A percentile compares a stretch with the other conserved stretches of the same genome.
Evolutionary conservation across 2,888 invertebrate genomes (phyloP).

Genomic region (Corbicula japonica): DNA sequence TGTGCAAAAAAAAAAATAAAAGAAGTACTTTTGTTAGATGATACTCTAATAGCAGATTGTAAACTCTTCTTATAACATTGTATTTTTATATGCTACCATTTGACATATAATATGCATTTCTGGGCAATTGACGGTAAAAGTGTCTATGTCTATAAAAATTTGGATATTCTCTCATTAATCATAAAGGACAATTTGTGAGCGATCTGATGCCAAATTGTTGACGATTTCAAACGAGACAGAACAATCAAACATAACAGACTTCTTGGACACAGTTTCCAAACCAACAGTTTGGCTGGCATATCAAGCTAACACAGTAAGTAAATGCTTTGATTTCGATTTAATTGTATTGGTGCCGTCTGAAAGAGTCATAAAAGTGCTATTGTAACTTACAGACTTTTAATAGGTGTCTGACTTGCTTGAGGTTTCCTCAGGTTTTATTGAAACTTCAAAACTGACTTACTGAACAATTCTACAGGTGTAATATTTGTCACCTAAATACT

Average conservation of each 20-base stretch:
- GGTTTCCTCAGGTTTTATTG: too few relatives aligned
- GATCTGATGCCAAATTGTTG: constrained; percentile 23
- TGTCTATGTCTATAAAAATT: neutral
- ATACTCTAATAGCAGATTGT: too few relatives aligned
- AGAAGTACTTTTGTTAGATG: too few relatives aligned
- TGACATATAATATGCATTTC: too few relatives aligned
- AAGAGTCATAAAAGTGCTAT: too few relatives aligned
- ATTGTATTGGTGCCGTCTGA: neutral
- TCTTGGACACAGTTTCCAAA: constrained; percentile 12
- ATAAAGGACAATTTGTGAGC: constrained; percentile 25
- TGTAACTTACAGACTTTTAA: neutral
- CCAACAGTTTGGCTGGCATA: constrained; percentile 18
- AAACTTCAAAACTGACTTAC: neutral
- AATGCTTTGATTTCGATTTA: neutral
- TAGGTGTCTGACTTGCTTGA: neutral
- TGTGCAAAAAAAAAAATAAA: too few relatives aligned
- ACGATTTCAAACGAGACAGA: constrained; percentile 15
- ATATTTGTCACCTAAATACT: neutral
- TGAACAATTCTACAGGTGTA: neutral
- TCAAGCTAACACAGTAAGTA: constrained; percentile 11
- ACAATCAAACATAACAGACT: constrained; percentile 32
- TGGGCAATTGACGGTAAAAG: neutral
- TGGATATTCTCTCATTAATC: neutral
- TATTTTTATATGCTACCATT: too few relatives aligned
- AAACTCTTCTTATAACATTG: too few relatives aligned